These are phyloP conservation scores for Astropecten irregularis DNA, from an alignment of 53 echinoderm and acorn worm species.

Conservation along the genomic window DNA sequence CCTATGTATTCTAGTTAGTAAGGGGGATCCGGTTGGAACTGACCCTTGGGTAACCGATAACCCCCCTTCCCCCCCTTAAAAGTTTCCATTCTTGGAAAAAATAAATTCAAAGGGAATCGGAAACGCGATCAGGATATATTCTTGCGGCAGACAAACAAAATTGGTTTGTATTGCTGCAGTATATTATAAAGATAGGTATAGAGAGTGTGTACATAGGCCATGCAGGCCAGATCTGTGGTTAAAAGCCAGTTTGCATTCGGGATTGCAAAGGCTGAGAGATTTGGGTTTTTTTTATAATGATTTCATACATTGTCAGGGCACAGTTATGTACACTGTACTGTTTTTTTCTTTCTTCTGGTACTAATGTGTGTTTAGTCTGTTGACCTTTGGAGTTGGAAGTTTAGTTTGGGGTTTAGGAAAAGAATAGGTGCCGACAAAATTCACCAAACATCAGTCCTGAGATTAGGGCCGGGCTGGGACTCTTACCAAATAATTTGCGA, in stretches of 20 bases:
- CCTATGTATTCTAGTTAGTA: not conserved
- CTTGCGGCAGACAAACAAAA: not conserved
- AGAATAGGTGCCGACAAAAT: too few species aligned
- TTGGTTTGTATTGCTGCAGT: not conserved
- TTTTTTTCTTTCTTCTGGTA: not conserved
- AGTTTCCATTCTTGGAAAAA: too few species aligned
- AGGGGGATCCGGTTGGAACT: too few species aligned
- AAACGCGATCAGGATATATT: conserved; percentile 8
- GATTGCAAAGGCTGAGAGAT: conserved; percentile 12
- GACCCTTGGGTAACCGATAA: conserved; percentile 28
- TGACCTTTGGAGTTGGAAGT: conserved; percentile 5
- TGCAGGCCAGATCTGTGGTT: not conserved
- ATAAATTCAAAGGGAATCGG: not conserved
- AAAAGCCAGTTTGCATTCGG: conserved; percentile 18
- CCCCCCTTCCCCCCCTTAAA: too few species aligned
- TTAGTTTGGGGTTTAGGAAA: not conserved
- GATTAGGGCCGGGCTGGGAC: too few species aligned
- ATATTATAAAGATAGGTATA: too few species aligned
- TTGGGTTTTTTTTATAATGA: not conserved
- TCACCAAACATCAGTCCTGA: too few species aligned
- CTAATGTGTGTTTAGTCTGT: conserved; percentile 17
- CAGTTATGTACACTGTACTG: too few species aligned
- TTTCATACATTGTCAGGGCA: too few species aligned
- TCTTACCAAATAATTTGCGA: too few species aligned
- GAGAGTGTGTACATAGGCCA: too few species aligned